Conservation (phyloP, 2,888 invertebrate species). For the Cantharis lateralis region DNA sequence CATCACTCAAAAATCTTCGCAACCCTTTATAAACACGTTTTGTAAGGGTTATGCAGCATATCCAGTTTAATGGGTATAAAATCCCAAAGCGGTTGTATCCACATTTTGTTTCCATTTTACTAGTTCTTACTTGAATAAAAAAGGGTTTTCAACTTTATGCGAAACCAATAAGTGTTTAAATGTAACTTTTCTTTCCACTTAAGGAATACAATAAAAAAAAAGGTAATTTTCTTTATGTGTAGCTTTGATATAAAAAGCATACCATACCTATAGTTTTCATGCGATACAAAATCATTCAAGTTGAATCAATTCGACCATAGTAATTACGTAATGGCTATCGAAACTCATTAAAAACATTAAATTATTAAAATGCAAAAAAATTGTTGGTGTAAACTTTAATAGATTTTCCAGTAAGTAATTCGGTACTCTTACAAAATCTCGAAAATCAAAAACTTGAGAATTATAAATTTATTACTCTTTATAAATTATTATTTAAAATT, state of each 20-base stretch:
- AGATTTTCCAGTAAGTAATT: neutral
- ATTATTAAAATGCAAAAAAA: neutral
- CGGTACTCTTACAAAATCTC: neutral
- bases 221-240: neutral
- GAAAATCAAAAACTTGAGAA: neutral
- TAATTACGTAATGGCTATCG: neutral
- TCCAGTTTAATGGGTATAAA: neutral
- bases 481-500: too few relatives aligned
- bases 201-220: neutral
- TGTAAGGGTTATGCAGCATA: neutral
- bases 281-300: neutral
- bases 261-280: neutral
- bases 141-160: neutral
- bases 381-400: neutral
- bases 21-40: neutral
- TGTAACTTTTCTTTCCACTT: neutral
- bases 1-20: neutral
- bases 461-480: neutral
- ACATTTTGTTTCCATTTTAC: neutral
- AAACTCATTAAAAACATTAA: neutral
- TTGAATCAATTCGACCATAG: neutral
- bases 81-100: neutral
- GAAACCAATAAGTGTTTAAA: conserved; percentile 2
- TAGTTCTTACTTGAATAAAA: neutral
- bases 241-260: neutral